Percentiles rank a stretch among this genome's conserved stretches.
Conservation (phyloP, 2,113 vertebrate species). For the Stigmatopora argus region DNA sequence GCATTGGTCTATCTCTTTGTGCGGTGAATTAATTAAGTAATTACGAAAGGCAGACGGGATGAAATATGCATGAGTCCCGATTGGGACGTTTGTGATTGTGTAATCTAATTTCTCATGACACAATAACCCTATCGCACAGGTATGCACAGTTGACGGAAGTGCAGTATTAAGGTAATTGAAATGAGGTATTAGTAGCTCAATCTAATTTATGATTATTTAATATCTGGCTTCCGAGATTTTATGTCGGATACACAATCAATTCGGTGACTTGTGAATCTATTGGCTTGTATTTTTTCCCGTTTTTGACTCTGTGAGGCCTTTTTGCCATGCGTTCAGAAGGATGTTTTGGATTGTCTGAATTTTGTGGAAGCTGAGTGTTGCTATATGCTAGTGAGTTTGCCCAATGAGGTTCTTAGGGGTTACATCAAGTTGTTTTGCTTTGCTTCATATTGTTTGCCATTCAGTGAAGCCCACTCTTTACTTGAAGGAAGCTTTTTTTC, state of each 20-base stretch:
- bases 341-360: too few species aligned
- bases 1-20: conserved; percentile 57
- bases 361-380: too few species aligned
- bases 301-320: too few species aligned
- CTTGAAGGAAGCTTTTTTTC: conserved; percentile 5
- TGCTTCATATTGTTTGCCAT: conserved; percentile 21
- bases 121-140: conserved; percentile 50
- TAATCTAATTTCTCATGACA: conserved; percentile 69
- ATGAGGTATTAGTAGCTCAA: conserved; percentile 65
- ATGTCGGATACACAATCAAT: conserved; percentile 7
- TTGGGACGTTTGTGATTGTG: conserved; percentile 73
- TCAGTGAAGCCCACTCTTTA: conserved; percentile 8
- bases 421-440: conserved; percentile 7
- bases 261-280: not conserved
- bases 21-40: conserved; percentile 78
- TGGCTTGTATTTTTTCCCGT: too few species aligned
- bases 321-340: too few species aligned
- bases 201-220: conserved; percentile 63
- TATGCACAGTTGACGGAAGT: conserved; percentile 41
- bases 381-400: not conserved
- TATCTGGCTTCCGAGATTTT: conserved; percentile 51
- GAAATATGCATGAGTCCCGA: conserved; percentile 74
- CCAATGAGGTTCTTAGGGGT: not conserved
- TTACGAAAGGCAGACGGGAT: conserved; percentile 67
- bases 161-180: conserved; percentile 66